phyloP scores from a whole-genome alignment of 2,797 vertebrate genomes.

The Squalus acanthias region DNA sequence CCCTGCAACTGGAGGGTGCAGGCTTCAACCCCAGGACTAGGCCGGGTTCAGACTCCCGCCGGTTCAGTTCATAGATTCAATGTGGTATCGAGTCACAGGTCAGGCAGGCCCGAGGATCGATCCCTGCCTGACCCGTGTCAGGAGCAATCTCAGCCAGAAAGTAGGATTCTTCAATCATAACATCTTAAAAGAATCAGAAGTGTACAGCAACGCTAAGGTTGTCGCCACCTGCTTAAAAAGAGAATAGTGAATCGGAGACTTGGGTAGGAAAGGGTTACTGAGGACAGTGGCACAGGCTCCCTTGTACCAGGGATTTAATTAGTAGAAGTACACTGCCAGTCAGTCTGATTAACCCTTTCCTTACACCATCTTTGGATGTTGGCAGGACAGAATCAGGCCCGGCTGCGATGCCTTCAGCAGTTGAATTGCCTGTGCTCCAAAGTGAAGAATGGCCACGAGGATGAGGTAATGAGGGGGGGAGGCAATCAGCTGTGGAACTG shows the following conservation, averaged over 20 bases:
- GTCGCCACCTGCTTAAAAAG: background rate
- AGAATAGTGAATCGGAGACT: background rate
- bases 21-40: background rate
- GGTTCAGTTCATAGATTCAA: too few relatives aligned
- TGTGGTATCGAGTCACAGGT: too few relatives aligned
- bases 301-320: background rate
- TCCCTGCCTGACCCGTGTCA: background rate
- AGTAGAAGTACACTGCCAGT: background rate
- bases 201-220: too few relatives aligned
- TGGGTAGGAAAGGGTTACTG: background rate
- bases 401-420: background rate
- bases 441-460: background rate
- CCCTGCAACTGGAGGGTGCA: background rate
- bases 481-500: too few relatives aligned
- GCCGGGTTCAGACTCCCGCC: too few relatives aligned
- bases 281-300: too few relatives aligned
- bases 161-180: too few relatives aligned
- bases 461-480: background rate
- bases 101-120: background rate
- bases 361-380: background rate
- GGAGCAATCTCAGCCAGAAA: background rate
- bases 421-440: background rate
- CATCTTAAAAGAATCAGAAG: too few relatives aligned
- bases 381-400: background rate
- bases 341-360: too few relatives aligned